Base-by-base conservation (phyloP, 2,888 invertebrate species). In the Drosophila subquinaria region DNA sequence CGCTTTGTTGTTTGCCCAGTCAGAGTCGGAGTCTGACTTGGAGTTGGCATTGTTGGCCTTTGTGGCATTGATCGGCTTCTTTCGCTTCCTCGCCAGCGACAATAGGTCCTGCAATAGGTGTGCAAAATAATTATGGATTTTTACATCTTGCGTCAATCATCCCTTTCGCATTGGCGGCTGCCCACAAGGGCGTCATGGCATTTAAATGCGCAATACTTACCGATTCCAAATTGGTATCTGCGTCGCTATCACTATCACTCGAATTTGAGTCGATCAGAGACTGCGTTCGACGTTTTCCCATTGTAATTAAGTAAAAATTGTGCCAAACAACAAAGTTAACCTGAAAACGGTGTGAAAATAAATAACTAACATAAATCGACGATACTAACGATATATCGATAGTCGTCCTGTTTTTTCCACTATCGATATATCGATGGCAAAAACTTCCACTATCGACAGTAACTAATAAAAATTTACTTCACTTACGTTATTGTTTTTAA, bases 281-380 rank as follows among this genome's bases (percentile, higher is more conserved):
- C 92, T 96, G 96, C 92, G 96, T 96, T 93, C 97, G 97, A 81
- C 97, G 94, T 94, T 97, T 97, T 85, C 95, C 96, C 97, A 97
- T 97, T 56, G 35, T 69, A 66, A 69, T 66, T 77, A 69, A 77
- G 69, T 69, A 73, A 67, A 72, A 73, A 51, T 64, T 17, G 62
- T 69, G 77, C 73, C 77, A 77, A 76, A 77, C 77, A 76, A 76
- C 68, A 62, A 76, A 76, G 69, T 61, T 76, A 76, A 76, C 76
- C 76, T 76, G 76, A 73, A 76, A 77, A 77, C 77, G 64, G 63
- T 66, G 73, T 69, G 76, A 77, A 76, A 76, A 76, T 76, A 76
- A 77, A 76, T 77, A 77, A 73, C 63, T 66, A 69, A 76, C 65
- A 76, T 62, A 66, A 20, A 55, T n/a, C n/a, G n/a, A n/a, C n/a